Evolutionary conservation across 2,113 vertebrate species (phyloP).

Genomic region (Nycticebus coucang): DNA sequence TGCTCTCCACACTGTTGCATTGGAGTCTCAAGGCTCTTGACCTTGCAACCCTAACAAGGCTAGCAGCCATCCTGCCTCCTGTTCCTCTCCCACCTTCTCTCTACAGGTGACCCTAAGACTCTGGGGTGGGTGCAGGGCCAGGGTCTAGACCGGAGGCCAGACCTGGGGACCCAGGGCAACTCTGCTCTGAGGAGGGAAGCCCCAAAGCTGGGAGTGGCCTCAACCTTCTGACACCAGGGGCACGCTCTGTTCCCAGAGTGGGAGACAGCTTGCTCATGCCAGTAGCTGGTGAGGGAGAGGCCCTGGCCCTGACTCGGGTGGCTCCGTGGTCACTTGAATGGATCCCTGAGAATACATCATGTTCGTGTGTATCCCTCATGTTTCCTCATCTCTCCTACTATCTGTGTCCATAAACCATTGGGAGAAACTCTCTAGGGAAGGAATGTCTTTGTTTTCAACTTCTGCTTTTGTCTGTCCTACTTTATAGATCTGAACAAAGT

Average conservation of each 20-base stretch:
- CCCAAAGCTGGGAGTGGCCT: neutral
- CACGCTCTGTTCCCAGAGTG: neutral
- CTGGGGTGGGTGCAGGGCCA: neutral
- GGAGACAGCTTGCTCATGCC: neutral
- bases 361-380: neutral
- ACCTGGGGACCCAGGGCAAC: neutral
- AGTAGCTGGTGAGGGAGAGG: slow-evolving; percentile 9
- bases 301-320: neutral
- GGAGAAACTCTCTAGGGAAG: neutral
- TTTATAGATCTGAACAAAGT: neutral
- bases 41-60: neutral
- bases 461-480: neutral
- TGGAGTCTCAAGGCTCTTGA: neutral
- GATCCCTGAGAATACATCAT: neutral
- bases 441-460: neutral
- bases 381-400: neutral
- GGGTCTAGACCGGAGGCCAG: neutral
- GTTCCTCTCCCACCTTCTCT: neutral
- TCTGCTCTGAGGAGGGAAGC: neutral
- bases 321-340: neutral
- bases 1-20: neutral
- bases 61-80: neutral
- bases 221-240: neutral
- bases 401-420: neutral
- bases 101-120: neutral